Evolutionary conservation across 2,113 vertebrate species (phyloP).

Genomic region (Chloropsis cyanopogon): DNA sequence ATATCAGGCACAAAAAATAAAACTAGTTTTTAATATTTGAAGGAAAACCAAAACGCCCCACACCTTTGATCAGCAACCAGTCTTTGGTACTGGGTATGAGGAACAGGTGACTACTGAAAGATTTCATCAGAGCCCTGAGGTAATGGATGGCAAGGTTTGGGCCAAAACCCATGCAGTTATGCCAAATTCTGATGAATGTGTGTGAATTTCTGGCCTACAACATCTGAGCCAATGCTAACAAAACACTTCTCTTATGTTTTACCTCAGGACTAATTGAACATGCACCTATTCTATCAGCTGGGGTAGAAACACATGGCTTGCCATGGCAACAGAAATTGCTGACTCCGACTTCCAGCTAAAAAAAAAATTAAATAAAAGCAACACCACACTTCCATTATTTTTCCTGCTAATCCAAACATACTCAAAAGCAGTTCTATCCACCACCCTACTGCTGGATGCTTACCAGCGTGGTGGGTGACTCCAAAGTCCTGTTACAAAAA

Average conservation of each 20-base stretch:
- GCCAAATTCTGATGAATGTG: neutral
- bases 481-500: neutral
- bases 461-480: too few species aligned
- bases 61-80: neutral
- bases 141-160: neutral
- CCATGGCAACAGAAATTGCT: neutral
- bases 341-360: neutral
- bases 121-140: neutral
- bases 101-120: neutral
- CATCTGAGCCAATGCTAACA: neutral
- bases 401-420: neutral
- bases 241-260: neutral
- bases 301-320: neutral
- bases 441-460: neutral
- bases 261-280: neutral
- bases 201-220: neutral
- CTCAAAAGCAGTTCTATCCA: neutral
- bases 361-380: neutral
- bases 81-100: neutral
- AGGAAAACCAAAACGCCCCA: fast-evolving
- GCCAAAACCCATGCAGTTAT: neutral
- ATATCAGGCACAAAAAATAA: neutral
- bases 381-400: neutral
- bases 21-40: neutral
- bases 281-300: neutral